These are phyloP conservation scores for Pharmacophagus antenor DNA, from an alignment of 2,888 invertebrate genomes.

Conservation along the genomic window DNA sequence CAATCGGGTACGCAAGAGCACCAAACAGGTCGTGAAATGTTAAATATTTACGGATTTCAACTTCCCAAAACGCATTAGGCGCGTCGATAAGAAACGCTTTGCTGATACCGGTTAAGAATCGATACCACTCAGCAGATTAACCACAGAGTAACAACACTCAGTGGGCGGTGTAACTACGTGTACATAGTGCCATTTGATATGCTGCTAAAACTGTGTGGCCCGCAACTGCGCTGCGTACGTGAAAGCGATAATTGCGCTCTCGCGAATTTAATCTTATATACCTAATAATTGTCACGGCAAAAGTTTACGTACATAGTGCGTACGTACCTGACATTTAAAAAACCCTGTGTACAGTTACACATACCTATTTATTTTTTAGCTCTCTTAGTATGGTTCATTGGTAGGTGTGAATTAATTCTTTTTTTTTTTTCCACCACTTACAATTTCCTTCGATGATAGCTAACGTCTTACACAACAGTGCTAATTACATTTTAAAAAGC, in stretches of 20 bases:
- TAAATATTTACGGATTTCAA: conserved; percentile 2
- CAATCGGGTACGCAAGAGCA: neutral
- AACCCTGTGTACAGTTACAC: conserved; percentile 3
- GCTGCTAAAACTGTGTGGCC: conserved; percentile 3
- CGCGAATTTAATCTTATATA: conserved; percentile 31
- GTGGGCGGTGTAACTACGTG: too few relatives aligned
- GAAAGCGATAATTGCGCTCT: conserved; percentile 29
- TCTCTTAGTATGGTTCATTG: conserved; percentile 1
- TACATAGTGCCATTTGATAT: conserved; percentile 19
- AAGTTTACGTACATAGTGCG: neutral
- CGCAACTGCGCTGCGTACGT: conserved; percentile 13
- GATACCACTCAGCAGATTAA: neutral
- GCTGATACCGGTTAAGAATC: too few relatives aligned
- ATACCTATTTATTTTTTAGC: conserved; percentile 1
- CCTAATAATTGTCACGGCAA: conserved; percentile 23
- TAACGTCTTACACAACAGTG: too few relatives aligned
- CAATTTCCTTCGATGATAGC: neutral
- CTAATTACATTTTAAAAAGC: too few relatives aligned
- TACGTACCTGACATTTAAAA: conserved; percentile 17
- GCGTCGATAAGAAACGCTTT: neutral
- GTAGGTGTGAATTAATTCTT: conserved; percentile 1
- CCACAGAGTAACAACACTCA: neutral
- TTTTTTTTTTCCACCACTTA: neutral
- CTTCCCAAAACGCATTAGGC: neutral
- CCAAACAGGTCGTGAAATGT: neutral